Evolutionary conservation across 2,797 vertebrate species (phyloP), one percentile per base, ranked within the genome.

Genomic region (Odontamblyopus rebecca): DNA sequence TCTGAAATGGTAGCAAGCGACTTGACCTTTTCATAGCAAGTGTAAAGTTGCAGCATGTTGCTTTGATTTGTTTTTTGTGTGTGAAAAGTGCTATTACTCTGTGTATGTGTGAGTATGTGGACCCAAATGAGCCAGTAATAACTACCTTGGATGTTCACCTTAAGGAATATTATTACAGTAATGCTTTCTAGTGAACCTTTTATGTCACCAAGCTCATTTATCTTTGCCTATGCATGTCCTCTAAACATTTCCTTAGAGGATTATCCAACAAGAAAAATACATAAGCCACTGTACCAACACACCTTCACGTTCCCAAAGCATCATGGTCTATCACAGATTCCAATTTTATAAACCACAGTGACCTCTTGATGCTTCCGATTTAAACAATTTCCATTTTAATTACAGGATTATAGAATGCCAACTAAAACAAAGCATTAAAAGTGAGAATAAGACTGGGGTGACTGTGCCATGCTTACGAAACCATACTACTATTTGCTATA

Each of bases 71-170:
- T 61, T 73, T 30, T 61, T n/a, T 70, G 65, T 84, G 74, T 68
- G 9, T 23, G 70, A 72, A 60, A n/a, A 44, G 64, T 9, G 3
- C n/a, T 48, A 12, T 38, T n/a, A 65, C 27, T 60, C 15, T 38
- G 56, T 61, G 61, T 32, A 38, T 32, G 64, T 61, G 27, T 67
- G 50, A 70, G 51, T 23, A 51, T 61, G 56, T 73, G 69, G 72
- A 26, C 71, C 76, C 70, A 66, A 67, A 81, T 57, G 70, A 88
- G 85, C 72, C 67, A 78, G 70, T 77, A 86, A 84, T 75, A 73
- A 64, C 77, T 75, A 85, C 82, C 82, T 88, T 86, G 41, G 80
- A 72, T 76, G 72, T 88, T 91, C 87, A 91, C 88, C 85, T 91
- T 88, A 81, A 32, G 75, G 84, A 87, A 71, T 88, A 75, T 77